Evolutionary conservation across 2,888 invertebrate species (phyloP).

Genomic region (Onchidella celtica): DNA sequence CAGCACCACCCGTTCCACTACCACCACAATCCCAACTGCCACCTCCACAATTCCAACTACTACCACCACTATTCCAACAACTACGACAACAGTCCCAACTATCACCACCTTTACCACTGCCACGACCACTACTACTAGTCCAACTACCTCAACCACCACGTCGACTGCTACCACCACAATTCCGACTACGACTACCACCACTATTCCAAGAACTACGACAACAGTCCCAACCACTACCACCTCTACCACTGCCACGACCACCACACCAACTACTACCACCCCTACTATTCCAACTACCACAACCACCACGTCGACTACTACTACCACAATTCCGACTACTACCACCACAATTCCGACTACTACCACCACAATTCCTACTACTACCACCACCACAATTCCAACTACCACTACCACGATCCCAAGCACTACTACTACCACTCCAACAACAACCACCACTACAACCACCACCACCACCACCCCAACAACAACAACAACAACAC

Average conservation of each 20-base stretch:
- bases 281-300: not conserved
- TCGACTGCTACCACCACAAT: constrained; percentile 1
- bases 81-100: constrained; percentile 10
- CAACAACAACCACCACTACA: not conserved
- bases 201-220: constrained; percentile 5
- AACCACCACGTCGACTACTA: constrained; percentile 26
- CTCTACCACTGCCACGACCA: constrained; percentile 18
- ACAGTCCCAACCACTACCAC: constrained; percentile 17
- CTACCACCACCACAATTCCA: not conserved
- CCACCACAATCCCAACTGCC: not conserved
- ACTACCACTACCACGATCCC: not conserved
- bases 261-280: constrained; percentile 17
- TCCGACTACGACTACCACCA: constrained; percentile 11
- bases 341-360: constrained; percentile 5
- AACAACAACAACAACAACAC: too few relatives aligned
- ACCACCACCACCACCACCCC: too few relatives aligned
- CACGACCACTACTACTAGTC: constrained; percentile 27
- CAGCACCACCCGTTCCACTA: too few relatives aligned
- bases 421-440: not conserved
- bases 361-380: not conserved
- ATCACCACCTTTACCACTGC: constrained; percentile 16
- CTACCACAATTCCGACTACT: constrained; percentile 33
- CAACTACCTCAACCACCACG: constrained; percentile 12
- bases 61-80: constrained; percentile 4
- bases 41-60: constrained; percentile 1